phyloP scores from a whole-genome alignment of 2,797 vertebrate species.

The Sphaeramia orbicularis region DNA sequence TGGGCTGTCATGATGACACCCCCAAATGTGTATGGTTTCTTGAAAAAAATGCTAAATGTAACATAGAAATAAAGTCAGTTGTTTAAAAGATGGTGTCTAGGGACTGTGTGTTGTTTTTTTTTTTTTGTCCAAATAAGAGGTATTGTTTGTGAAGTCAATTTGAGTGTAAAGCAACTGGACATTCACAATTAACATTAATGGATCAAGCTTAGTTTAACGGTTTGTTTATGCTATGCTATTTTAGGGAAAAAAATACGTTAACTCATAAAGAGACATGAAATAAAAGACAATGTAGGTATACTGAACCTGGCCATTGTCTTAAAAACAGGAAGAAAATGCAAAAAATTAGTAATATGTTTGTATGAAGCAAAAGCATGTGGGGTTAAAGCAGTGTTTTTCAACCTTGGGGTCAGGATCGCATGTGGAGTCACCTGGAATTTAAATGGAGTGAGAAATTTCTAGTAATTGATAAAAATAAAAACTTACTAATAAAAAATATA shows the following conservation, averaged over 20 bases:
- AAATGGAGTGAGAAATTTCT: too few relatives aligned
- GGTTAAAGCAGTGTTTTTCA: too few relatives aligned
- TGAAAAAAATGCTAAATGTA: conserved; percentile 17
- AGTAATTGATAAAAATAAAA: too few relatives aligned
- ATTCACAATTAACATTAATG: background rate
- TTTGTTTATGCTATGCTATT: background rate
- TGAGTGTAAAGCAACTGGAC: background rate
- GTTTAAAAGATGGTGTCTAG: background rate
- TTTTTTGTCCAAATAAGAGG: background rate
- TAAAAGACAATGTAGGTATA: too few relatives aligned
- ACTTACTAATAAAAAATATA: too few relatives aligned
- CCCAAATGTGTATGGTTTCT: conserved; percentile 9
- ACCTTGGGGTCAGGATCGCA: too few relatives aligned
- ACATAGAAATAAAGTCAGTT: background rate
- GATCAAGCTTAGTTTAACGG: background rate
- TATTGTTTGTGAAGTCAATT: background rate
- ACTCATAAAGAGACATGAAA: too few relatives aligned
- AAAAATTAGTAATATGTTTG: background rate
- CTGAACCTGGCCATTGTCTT: too few relatives aligned
- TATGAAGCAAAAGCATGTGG: background rate
- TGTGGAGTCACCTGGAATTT: too few relatives aligned
- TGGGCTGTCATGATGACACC: conserved; percentile 20
- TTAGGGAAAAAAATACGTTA: too few relatives aligned
- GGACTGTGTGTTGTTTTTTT: too few relatives aligned
- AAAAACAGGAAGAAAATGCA: background rate